Evolutionary conservation across 1,140 invertebrate genomes (phyloP), one percentile per base, ranked within the genome.

Genomic region (Venustaconcha ellipsiformis): DNA sequence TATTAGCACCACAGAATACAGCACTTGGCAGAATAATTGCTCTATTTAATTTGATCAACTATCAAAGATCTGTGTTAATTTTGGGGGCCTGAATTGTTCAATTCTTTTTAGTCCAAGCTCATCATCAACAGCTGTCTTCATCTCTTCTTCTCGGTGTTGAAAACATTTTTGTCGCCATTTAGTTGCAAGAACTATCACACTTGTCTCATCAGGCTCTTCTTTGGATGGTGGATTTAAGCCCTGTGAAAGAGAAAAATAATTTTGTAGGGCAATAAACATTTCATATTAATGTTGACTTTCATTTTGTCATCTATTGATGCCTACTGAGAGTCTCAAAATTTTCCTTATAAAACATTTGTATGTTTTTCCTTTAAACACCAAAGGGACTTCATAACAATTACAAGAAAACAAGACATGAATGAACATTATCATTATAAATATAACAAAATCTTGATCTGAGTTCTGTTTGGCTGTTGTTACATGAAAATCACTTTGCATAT

Each of bases 61-160:
- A 48, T 48, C 37, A 48, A 77, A 77, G 23, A 77, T 71, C 30
- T 77, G 75, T 60, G 68, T 67, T 63, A 77, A 57, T 23, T 69
- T n/a, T 48, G 75, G 75, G 20, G 68, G 63, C 15, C 56, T 30
- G 18, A 48, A 30, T 23, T 72, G 30, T 65, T 77, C 75, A 14
- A 77, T 58, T 55, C 71, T 72, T 56, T 70, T 55, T 1, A 77
- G 63, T 14, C 75, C 75, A 0, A 77, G 63, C 13, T 71, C 69
- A 70, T 77, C 75, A 26, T 48, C 57, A 18, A 59, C 57, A 12
- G 60, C 26, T 14, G 57, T 58, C 5, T 37, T 20, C 17, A 65
- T 58, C 11, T 65, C 64, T 6, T 66, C 63, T 20, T 71, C 69
- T 17, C 75, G 20, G 20, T 77, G 75, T 2, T 56, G 63, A 1